A percentile compares a stretch with the other conserved stretches of the same genome.
These are phyloP conservation scores for Amblyornis subalaris DNA, from an alignment of 2,113 vertebrate genomes.

Conservation along the genomic window DNA sequence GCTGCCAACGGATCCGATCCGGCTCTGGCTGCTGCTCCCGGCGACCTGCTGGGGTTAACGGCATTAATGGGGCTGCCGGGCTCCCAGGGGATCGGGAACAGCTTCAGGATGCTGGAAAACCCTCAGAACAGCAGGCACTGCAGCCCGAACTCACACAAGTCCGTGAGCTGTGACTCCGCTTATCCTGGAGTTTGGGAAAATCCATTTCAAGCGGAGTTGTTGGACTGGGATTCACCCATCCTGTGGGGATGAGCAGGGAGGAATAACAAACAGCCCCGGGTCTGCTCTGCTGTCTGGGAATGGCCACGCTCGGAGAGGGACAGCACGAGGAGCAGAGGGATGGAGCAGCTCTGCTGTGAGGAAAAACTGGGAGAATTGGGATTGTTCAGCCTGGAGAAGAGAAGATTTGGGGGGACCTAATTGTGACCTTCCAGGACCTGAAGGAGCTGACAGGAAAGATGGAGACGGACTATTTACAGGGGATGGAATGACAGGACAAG, in stretches of 20 bases:
- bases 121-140: not conserved
- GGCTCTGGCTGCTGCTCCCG: not conserved
- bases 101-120: not conserved
- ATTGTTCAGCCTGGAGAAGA: not conserved
- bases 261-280: not conserved
- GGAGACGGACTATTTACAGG: not conserved
- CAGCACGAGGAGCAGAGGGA: not conserved
- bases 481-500: fast-evolving
- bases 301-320: not conserved
- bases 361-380: not conserved
- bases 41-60: not conserved
- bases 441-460: not conserved
- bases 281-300: not conserved
- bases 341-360: not conserved
- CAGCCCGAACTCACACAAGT: not conserved
- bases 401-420: not conserved
- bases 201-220: not conserved
- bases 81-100: not conserved
- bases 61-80: not conserved
- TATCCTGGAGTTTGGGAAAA: not conserved
- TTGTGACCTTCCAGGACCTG: not conserved
- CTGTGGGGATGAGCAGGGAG: not conserved
- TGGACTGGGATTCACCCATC: not conserved
- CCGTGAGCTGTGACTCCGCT: not conserved
- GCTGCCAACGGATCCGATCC: not conserved